Conservation (phyloP, 2,888 invertebrate genomes). For the Plagodis pulveraria region DNA sequence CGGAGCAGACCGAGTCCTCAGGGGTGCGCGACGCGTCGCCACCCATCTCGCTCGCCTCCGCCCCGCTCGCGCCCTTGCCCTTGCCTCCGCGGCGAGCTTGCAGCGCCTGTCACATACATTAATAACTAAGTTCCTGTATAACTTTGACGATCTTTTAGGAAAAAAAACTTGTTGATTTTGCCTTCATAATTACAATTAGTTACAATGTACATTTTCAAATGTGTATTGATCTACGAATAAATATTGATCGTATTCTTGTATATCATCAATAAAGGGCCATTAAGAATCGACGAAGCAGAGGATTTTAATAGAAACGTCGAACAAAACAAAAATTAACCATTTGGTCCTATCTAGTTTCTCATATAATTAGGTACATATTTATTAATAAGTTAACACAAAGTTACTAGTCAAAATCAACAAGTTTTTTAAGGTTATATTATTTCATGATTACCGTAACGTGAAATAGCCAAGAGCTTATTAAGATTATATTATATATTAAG, state of each 20-base stretch:
- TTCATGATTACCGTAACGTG: conserved; percentile 25
- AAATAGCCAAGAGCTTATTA: conserved; percentile 41
- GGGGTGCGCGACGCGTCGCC: conserved; percentile 93
- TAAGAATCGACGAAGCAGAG: no score
- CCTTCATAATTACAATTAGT: not conserved
- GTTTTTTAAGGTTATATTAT: conserved; percentile 20
- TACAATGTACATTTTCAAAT: not conserved
- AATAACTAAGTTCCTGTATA: conserved; percentile 2
- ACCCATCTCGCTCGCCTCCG: conserved; percentile 88
- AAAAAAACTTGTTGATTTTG: conserved; percentile 11
- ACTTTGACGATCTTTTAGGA: conserved; percentile 5
- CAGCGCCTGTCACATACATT: conserved; percentile 85
- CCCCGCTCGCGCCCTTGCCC: conserved; percentile 84
- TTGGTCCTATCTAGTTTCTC: not conserved
- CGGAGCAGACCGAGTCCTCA: conserved; percentile 96
- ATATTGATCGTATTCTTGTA: no score
- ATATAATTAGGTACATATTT: not conserved
- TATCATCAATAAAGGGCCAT: no score
- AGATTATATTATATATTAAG: no score
- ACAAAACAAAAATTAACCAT: no score
- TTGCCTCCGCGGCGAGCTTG: conserved; percentile 87
- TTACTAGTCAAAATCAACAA: conserved; percentile 46
- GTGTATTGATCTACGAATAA: no score
- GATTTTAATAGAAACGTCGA: no score
- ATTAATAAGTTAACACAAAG: not conserved